phyloP scores from a whole-genome alignment of 2,888 invertebrate species.

The Diabrotica balteata region DNA sequence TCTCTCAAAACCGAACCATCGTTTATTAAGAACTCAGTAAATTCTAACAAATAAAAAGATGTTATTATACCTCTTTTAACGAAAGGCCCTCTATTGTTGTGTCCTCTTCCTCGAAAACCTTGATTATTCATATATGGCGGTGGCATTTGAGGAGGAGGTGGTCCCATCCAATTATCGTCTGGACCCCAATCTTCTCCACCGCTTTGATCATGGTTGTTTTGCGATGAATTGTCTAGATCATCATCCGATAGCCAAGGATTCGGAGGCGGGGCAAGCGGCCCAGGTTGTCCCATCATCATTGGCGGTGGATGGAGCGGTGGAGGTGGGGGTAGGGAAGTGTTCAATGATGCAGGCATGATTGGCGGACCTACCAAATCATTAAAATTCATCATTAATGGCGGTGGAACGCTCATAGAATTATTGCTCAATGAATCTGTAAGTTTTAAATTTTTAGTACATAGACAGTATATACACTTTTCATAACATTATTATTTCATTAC shows the following conservation, averaged over 20 bases:
- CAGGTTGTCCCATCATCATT: slow-evolving; percentile 20
- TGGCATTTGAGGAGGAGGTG: slow-evolving; percentile 19
- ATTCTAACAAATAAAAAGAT: too few relatives aligned
- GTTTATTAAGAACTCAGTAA: too few relatives aligned
- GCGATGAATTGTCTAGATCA: slow-evolving; percentile 3
- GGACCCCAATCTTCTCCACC: neutral
- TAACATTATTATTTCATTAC: too few relatives aligned
- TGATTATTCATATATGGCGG: neutral
- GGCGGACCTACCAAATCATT: slow-evolving; percentile 36
- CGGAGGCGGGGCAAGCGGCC: slow-evolving; percentile 23
- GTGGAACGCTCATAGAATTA: slow-evolving; percentile 32
- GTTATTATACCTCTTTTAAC: slow-evolving; percentile 21
- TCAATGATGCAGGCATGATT: slow-evolving; percentile 28
- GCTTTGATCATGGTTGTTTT: slow-evolving; percentile 4
- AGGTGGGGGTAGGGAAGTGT: slow-evolving; percentile 24
- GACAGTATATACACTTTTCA: too few relatives aligned
- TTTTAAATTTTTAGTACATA: too few relatives aligned
- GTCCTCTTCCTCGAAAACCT: slow-evolving; percentile 29
- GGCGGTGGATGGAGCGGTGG: slow-evolving; percentile 27
- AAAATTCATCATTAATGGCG: slow-evolving; percentile 37
- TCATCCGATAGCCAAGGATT: slow-evolving; percentile 27
- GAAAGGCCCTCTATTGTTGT: slow-evolving; percentile 27
- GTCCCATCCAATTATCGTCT: slow-evolving; percentile 19
- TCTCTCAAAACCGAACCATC: too few relatives aligned
- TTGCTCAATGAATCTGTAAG: neutral